Base-by-base conservation (phyloP, 2,113 vertebrate genomes). In the Oryzias woworae region DNA sequence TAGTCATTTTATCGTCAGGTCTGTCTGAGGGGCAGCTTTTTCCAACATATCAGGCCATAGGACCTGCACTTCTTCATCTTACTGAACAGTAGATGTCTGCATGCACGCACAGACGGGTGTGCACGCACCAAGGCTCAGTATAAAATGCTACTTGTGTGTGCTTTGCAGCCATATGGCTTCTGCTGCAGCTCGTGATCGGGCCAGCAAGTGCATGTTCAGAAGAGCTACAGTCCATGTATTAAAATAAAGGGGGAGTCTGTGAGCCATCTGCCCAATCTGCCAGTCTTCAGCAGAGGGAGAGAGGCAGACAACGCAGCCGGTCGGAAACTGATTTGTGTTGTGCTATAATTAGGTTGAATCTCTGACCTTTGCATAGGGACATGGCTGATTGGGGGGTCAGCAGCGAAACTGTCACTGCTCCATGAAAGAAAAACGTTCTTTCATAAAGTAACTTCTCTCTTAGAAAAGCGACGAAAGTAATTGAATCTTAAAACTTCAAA, bases 231-330 rank as follows among this genome's bases (percentile, higher is more conserved):
- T n/a, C 71, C 72, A 66, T 75, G 64, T 79, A 75, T 80, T 74
- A 78, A 74, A 82, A 76, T 85, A 71, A 75, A 77, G 63, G 17
- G 18, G 47, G 59, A 76, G 66, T 46, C 67, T 78, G 49, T 20
- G 58, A 80, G 49, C 76, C 83, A 85, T 87, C 83, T 85, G 81
- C 46, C 80, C 65, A 36, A 7, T 66, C 63, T 82, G 62, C 63
- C 44, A 54, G 63, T 74, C 62, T 57, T 66, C n/a, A 58, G 45
- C n/a, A 44, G 46, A 13, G 20, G 53, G 49, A 64, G 16, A 59
- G 47, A 49, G n/a, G 69, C 76, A 61, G 64, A 77, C 74, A 54
- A 59, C 67, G 60, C 83, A 82, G 74, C 82, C 80, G 74, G 83
- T 51, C 58, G 23, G 1, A 62, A 66, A 72, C 26, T 41, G 42